These are phyloP conservation scores for Hycleus phaleratus DNA, from an alignment of 1,140 invertebrate genomes.

Conservation along the genomic window DNA sequence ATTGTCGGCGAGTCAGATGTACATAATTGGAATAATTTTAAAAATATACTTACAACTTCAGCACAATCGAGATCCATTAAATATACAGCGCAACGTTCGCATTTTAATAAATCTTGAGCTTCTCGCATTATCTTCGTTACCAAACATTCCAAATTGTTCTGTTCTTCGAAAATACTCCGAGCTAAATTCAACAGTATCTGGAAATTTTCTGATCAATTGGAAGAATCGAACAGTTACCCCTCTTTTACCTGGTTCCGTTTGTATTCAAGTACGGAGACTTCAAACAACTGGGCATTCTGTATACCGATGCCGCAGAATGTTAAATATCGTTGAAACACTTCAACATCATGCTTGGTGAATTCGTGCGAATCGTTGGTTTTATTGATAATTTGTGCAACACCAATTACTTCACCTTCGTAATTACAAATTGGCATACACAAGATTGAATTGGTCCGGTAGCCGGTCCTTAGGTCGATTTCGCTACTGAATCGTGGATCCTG, in stretches of 20 bases:
- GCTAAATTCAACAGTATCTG: conserved; percentile 79
- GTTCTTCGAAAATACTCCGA: conserved; percentile 84
- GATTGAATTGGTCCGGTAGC: conserved; percentile 85
- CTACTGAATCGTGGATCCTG: conserved; percentile 81
- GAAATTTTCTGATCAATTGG: conserved; percentile 16
- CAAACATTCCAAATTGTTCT: conserved; percentile 85
- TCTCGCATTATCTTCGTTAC: conserved; percentile 96
- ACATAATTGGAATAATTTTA: background rate
- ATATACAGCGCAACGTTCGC: conserved; percentile 86
- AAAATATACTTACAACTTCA: conserved; percentile 62
- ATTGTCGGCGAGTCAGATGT: background rate
- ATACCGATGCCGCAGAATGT: conserved; percentile 96
- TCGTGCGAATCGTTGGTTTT: conserved; percentile 80
- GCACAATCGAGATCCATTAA: conserved; percentile 77
- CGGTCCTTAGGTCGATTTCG: conserved; percentile 83
- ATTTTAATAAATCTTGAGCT: conserved; percentile 85
- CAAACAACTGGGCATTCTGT: conserved; percentile 94
- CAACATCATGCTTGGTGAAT: conserved; percentile 84
- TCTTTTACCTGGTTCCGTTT: conserved; percentile 74
- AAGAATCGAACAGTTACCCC: background rate
- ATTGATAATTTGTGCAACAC: conserved; percentile 95
- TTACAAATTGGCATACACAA: conserved; percentile 94
- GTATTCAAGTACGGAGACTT: conserved; percentile 89
- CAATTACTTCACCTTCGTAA: conserved; percentile 91
- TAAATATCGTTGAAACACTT: conserved; percentile 79